Evolutionary conservation across 1,140 invertebrate species (phyloP).

Genomic region (Microplitis demolitor): DNA sequence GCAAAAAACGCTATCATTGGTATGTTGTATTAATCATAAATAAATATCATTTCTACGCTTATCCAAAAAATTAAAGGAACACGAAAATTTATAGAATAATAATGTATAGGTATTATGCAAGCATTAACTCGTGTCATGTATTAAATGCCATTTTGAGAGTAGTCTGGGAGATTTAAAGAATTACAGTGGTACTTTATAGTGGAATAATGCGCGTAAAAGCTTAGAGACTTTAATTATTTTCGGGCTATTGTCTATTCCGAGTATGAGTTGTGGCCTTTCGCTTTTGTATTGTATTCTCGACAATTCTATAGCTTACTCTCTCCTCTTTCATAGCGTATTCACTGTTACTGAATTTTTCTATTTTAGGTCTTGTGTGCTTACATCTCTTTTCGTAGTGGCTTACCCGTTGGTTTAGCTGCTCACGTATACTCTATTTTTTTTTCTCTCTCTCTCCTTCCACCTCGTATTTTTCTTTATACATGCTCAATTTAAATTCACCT

Average conservation of each 20-base stretch:
- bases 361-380: not conserved
- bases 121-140: not conserved
- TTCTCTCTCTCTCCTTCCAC: not conserved
- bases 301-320: not conserved
- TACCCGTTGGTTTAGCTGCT: not conserved
- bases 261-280: slow-evolving; percentile 16
- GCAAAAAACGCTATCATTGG: too few relatives aligned
- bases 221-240: slow-evolving; percentile 43
- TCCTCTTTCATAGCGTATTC: not conserved
- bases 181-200: too few relatives aligned
- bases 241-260: slow-evolving; percentile 38
- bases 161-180: not conserved
- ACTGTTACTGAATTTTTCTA: not conserved
- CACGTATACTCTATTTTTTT: not conserved
- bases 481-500: slow-evolving; percentile 30
- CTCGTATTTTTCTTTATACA: not conserved
- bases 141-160: not conserved
- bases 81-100: too few relatives aligned
- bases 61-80: too few relatives aligned
- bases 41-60: too few relatives aligned
- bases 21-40: too few relatives aligned
- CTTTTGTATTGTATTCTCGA: slow-evolving; percentile 22
- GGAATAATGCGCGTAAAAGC: slow-evolving; percentile 24
- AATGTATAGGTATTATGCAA: not conserved
- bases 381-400: not conserved